phyloP scores from a whole-genome alignment of 2,888 invertebrate genomes.

The Athalia cordata region DNA sequence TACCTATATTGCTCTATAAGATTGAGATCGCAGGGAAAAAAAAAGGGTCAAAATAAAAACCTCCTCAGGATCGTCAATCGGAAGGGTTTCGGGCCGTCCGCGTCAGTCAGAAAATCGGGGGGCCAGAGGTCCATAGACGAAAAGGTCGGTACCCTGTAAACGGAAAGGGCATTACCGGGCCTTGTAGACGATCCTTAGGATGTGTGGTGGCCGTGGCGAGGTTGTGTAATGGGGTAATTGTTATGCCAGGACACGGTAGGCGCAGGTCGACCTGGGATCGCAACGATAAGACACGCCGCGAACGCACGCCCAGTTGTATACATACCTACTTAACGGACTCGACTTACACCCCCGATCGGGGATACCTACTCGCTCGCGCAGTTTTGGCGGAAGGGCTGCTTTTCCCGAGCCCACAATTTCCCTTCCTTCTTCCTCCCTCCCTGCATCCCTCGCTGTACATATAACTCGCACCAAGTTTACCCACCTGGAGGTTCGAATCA shows the following conservation, averaged over 20 bases:
- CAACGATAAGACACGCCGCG: slow-evolving; percentile 71
- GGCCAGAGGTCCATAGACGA: no score
- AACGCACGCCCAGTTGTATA: slow-evolving; percentile 50
- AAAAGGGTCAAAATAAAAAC: neutral
- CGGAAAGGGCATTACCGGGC: neutral
- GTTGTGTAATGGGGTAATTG: slow-evolving; percentile 70
- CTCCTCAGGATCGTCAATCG: no score
- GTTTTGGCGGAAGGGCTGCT: slow-evolving; percentile 9
- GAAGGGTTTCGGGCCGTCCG: no score
- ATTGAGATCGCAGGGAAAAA: neutral
- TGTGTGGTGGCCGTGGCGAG: slow-evolving; percentile 51
- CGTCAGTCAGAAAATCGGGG: no score
- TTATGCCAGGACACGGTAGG: slow-evolving; percentile 71
- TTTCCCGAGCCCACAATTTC: neutral
- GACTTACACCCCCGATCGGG: slow-evolving; percentile 61
- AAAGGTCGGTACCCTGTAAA: no score
- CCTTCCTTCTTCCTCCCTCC: no score
- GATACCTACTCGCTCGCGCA: slow-evolving; percentile 50
- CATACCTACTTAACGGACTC: slow-evolving; percentile 68
- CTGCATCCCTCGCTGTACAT: no score
- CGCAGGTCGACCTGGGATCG: slow-evolving; percentile 70
- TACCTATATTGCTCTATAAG: neutral
- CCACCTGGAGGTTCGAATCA: neutral
- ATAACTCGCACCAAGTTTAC: no score
- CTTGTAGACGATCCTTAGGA: slow-evolving; percentile 13